Evolutionary conservation across 2,113 vertebrate species (phyloP), one percentile per base, ranked within the genome.

Genomic region (Scomber japonicus): DNA sequence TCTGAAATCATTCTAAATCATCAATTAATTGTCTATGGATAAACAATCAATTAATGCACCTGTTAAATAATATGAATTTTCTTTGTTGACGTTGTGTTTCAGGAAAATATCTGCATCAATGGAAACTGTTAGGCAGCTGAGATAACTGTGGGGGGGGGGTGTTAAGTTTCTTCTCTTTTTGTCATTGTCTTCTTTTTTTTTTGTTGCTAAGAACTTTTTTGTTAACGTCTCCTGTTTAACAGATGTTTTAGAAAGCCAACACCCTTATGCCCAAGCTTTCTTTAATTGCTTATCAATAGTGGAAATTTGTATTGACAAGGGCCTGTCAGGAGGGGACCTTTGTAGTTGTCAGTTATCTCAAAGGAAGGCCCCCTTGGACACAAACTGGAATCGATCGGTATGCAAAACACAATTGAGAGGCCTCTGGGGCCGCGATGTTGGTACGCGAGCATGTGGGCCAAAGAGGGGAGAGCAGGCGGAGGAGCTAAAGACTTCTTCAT

Each of bases 281-380:
- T 94, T 89, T 94, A 95, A 95, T 94, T 90, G 89, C 92, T 95
- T 93, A 95, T 96, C 95, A 96, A 95, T 95, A 95, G 94, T 91
- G 90, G 91, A 93, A 89, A 93, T 94, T 91, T 95, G 93, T 95
- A 96, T 95, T 95, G 94, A 95, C 95, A 95, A 88, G 93, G 74
- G 66, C 78, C 94, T 94, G 94, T 94, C 93, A 93, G 90, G 87
- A 83, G 76, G 44, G 86, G 88, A 91, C 89, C 94, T 96, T 95
- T 95, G 94, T 94, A 93, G 88, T 91, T 94, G 95, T 95, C 95
- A 96, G 91, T 94, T 94, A 94, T 94, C 93, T 89, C 87, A 90
- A 88, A 87, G 85, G 63, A 83, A 46, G 81, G 72, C 82, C 90
- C 91, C 90, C 91, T 80, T 15, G 15, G 83, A 95, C 92, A 87